Conservation (phyloP, 2,113 vertebrate genomes). For the Coryphaenoides rupestris region DNA sequence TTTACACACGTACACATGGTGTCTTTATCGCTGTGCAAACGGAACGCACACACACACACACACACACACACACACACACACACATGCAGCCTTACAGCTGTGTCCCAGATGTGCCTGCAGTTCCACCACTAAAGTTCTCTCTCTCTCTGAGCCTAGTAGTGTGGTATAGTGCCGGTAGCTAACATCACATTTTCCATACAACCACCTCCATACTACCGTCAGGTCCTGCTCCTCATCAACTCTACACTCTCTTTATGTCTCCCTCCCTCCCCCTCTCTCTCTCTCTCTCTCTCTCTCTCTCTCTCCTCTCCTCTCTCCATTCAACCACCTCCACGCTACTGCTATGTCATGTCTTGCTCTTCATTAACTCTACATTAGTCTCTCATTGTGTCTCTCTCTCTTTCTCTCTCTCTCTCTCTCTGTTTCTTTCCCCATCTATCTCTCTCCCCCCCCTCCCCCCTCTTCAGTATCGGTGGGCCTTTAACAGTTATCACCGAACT, state of each 20-base stretch:
- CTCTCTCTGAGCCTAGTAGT: slow-evolving; percentile 33
- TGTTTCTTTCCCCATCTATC: slow-evolving; percentile 14
- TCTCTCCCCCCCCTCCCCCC: neutral
- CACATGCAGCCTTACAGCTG: slow-evolving; percentile 44
- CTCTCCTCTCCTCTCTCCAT: slow-evolving; percentile 14
- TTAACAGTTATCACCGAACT: slow-evolving; percentile 16
- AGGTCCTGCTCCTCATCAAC: slow-evolving; percentile 29
- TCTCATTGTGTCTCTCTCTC: neutral
- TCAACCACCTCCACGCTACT: slow-evolving; percentile 47
- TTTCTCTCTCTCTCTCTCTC: slow-evolving; percentile 15
- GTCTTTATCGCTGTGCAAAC: neutral
- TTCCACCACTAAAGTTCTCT: slow-evolving; percentile 8
- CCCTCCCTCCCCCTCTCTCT: neutral
- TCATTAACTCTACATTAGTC: no score
- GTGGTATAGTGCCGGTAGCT: slow-evolving; percentile 48
- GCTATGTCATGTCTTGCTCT: slow-evolving; percentile 31
- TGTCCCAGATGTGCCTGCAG: slow-evolving; percentile 50
- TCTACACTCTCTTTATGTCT: slow-evolving; percentile 19
- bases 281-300: neutral
- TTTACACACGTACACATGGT: neutral
- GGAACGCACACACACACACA: slow-evolving; percentile 13
- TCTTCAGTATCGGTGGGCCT: neutral
- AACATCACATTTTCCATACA: slow-evolving; percentile 57
- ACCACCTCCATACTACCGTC: slow-evolving; percentile 39
- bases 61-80: slow-evolving; percentile 20